Conservation (phyloP, 2,888 invertebrate genomes). For the Tenthredo distinguenda region DNA sequence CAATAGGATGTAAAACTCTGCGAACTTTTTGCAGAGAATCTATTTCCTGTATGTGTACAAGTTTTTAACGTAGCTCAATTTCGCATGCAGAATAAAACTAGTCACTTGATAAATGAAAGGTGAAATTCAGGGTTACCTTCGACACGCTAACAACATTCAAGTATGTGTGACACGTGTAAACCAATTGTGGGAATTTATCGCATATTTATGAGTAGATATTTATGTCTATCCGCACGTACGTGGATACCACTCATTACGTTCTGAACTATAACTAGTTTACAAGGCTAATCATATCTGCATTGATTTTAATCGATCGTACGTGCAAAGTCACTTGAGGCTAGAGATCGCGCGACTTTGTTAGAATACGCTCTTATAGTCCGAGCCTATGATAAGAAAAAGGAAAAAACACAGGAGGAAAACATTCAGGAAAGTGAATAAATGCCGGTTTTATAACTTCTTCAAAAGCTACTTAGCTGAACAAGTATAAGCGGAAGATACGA, state of each 20-base stretch:
- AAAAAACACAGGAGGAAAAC: neutral
- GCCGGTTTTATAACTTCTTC: neutral
- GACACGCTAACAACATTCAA: neutral
- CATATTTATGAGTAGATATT: neutral
- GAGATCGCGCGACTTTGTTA: neutral
- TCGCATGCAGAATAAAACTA: neutral
- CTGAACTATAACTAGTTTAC: neutral
- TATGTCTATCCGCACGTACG: neutral
- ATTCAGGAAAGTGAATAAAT: neutral
- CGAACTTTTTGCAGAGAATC: neutral
- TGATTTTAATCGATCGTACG: constrained; percentile 15
- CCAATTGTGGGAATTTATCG: constrained; percentile 16
- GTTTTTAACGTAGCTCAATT: neutral
- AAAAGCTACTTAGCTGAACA: constrained; percentile 24
- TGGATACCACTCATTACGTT: neutral
- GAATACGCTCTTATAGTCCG: neutral
- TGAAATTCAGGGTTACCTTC: constrained; percentile 1
- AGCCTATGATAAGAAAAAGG: neutral
- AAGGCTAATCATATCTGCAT: constrained; percentile 15
- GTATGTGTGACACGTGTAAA: neutral
- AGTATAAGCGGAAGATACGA: constrained; percentile 25
- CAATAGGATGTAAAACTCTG: neutral
- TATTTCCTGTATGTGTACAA: constrained; percentile 22
- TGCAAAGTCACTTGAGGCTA: neutral
- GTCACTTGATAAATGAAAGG: constrained; percentile 18